phyloP scores from a whole-genome alignment of 2,113 vertebrate species.

The Albula glossodonta region DNA sequence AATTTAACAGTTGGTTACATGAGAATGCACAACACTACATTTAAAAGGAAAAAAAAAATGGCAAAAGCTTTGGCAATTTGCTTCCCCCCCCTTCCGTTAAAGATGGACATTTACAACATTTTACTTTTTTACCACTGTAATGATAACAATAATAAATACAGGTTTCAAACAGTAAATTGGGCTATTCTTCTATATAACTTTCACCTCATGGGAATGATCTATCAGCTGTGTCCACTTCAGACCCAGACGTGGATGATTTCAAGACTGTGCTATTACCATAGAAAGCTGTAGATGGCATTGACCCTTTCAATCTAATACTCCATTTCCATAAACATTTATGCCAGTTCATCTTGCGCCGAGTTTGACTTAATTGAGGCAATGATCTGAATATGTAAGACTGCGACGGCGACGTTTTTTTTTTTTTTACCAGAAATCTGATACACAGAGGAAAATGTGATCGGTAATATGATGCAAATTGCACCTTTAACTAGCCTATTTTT shows the following conservation, averaged over 20 bases:
- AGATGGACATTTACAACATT: conserved; percentile 38
- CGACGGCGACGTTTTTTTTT: conserved; percentile 55
- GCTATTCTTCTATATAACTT: conserved; percentile 71
- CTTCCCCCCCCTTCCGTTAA: neutral
- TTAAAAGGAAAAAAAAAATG: conserved; percentile 4
- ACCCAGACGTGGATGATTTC: conserved; percentile 69
- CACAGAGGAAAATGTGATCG: conserved; percentile 67
- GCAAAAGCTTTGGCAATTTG: conserved; percentile 18
- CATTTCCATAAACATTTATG: conserved; percentile 79
- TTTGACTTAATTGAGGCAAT: conserved; percentile 77
- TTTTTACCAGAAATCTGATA: conserved; percentile 41
- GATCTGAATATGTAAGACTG: conserved; percentile 75
- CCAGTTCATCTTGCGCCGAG: conserved; percentile 72
- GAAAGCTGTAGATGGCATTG: conserved; percentile 66
- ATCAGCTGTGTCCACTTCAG: conserved; percentile 75
- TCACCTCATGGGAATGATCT: conserved; percentile 58
- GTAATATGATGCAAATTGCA: conserved; percentile 76
- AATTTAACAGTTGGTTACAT: conserved; percentile 3
- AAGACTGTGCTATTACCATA: conserved; percentile 76
- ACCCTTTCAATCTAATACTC: conserved; percentile 74
- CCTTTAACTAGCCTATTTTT: conserved; percentile 58
- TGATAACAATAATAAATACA: conserved; percentile 58
- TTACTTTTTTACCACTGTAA: conserved; percentile 56
- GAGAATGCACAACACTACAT: neutral
- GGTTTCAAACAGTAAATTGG: conserved; percentile 62